Evolutionary conservation across 1,140 invertebrate species (phyloP).

Genomic region (Caenorhabditis briggsae): DNA sequence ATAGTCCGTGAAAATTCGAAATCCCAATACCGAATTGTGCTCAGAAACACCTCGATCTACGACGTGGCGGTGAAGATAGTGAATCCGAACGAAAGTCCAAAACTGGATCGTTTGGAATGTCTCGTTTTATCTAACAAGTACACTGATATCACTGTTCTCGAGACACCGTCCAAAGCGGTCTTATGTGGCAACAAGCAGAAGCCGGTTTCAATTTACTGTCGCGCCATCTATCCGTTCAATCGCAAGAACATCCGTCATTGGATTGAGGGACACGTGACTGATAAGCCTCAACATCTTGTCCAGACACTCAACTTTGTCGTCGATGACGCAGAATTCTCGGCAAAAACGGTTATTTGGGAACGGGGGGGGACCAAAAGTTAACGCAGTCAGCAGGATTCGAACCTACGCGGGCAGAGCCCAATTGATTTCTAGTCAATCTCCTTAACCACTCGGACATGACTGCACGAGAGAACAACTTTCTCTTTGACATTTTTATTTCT

Average conservation of each 20-base stretch:
- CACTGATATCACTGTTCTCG: constrained; percentile 30
- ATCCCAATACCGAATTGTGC: constrained; percentile 42
- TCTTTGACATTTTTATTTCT: too few species aligned
- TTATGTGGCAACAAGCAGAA: constrained; percentile 29
- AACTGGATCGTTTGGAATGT: constrained; percentile 41
- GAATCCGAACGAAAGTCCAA: constrained; percentile 36
- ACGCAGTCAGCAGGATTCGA: constrained; percentile 70
- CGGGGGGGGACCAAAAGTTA: neutral
- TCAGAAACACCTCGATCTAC: constrained; percentile 42
- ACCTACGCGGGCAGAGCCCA: constrained; percentile 71
- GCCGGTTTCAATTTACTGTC: constrained; percentile 29
- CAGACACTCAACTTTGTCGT: constrained; percentile 18
- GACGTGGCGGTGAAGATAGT: constrained; percentile 43
- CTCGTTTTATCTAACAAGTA: constrained; percentile 47
- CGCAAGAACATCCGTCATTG: constrained; percentile 48
- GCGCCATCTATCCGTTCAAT: constrained; percentile 49
- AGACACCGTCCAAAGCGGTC: constrained; percentile 43
- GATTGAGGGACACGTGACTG: constrained; percentile 49
- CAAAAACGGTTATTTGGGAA: constrained; percentile 10
- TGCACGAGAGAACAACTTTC: neutral
- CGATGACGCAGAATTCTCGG: constrained; percentile 18
- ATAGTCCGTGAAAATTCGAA: constrained; percentile 36
- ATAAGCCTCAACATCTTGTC: constrained; percentile 36
- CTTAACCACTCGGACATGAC: constrained; percentile 65
- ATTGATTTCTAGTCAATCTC: constrained; percentile 69